Conservation (phyloP, 2,113 vertebrate genomes). For the Saimiri boliviensis region DNA sequence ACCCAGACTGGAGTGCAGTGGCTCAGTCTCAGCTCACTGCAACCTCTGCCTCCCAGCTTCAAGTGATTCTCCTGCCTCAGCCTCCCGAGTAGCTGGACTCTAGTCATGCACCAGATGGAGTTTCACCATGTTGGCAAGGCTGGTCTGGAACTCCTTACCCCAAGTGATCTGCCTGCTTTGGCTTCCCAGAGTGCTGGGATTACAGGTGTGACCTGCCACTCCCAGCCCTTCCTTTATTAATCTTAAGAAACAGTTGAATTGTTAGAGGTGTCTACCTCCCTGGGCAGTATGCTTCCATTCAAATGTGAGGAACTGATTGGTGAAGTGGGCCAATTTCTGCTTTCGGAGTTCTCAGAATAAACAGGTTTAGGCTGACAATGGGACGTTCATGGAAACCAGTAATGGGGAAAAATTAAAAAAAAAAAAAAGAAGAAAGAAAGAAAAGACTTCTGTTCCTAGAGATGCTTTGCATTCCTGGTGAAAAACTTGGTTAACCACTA, state of each 20-base stretch:
- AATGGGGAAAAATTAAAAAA: not conserved
- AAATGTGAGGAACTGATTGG: too few species aligned
- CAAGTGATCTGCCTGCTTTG: too few species aligned
- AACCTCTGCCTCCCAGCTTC: too few species aligned
- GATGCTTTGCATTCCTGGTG: not conserved
- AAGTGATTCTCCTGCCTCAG: too few species aligned
- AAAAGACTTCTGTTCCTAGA: not conserved
- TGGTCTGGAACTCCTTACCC: too few species aligned
- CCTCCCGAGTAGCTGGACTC: too few species aligned
- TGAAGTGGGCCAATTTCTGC: not conserved
- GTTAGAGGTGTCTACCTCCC: not conserved
- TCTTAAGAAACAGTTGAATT: not conserved
- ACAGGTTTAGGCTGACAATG: not conserved
- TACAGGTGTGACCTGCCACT: too few species aligned
- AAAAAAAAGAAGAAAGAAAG: not conserved
- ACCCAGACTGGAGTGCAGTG: too few species aligned
- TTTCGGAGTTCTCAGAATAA: not conserved
- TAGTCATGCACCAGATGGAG: too few species aligned
- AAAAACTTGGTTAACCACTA: not conserved
- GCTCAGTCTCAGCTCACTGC: too few species aligned
- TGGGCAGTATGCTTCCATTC: not conserved
- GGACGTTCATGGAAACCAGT: not conserved
- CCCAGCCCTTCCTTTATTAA: not conserved
- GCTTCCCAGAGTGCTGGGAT: too few species aligned
- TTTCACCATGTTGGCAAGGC: too few species aligned